Evolutionary conservation across 2,888 invertebrate genomes (phyloP), one percentile per base, ranked within the genome.

Genomic region (Notodonta ziczac): DNA sequence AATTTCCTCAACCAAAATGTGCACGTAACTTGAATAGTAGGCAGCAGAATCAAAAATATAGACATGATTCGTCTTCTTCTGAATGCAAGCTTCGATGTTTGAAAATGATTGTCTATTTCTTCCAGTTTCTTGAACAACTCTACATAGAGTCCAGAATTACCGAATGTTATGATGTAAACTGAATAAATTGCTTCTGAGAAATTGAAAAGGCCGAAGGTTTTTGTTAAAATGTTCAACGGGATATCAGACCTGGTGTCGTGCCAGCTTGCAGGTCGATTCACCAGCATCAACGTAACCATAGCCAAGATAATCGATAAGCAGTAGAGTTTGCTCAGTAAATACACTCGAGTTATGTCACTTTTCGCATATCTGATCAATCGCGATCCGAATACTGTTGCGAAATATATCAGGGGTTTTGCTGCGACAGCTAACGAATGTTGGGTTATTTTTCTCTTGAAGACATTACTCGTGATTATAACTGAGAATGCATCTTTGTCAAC

Each of bases 191-290:
- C 74, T 79, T 88, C 89, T 10, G 76, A 44, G 5, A 66, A 74
- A 62, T 74, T 77, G 4, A 79, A 58, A 9, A 71, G 65, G 2
- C 77, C 76, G 57, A 73, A 87, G 4, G 70, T 70, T 78, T 80
- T 86, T 0, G 86, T 82, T 14, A 88, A 60, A 40, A 87, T 72
- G 46, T 85, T 83, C 5, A 89, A 63, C 1, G 89, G 89, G 5
- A 83, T 60, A 58, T 89, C 89, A 12, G 74, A 60, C 56, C 63
- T 78, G 0, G 84, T 83, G 4, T 80, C 73, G 1, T 58, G 61
- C 86, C 85, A 86, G 63, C 81, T 83, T 0, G 59, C 61, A 1
- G 86, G 84, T 14, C 53, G 75, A 0, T 84, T 50, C n/a, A 74
- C 67, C 5, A 65, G 12, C 3, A 71, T 66, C 1, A 76, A 32